These are phyloP conservation scores for Temnothorax unifasciatus DNA, from an alignment of 2,888 invertebrate genomes.

Conservation along the genomic window DNA sequence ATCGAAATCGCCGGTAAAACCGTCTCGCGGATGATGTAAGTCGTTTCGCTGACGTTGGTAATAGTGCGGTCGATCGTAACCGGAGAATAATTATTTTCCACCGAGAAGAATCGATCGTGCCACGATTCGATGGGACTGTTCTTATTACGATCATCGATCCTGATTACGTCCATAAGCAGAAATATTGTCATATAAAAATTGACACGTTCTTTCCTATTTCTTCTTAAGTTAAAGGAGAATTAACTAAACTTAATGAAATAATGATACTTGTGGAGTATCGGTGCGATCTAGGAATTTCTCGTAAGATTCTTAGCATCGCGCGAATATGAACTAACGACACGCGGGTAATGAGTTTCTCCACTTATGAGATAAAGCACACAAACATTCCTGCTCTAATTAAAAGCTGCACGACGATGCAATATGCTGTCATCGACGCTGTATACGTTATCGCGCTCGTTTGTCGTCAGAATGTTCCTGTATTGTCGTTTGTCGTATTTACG, in stretches of 20 bases:
- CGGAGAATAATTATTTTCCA: conserved; percentile 40
- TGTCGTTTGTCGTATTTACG: conserved; percentile 47
- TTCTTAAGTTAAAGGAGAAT: conserved; percentile 3
- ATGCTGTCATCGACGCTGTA: conserved; percentile 15
- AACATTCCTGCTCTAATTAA: conserved; percentile 39
- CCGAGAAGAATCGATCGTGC: not conserved
- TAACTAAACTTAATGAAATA: conserved; percentile 6
- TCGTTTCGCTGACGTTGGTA: conserved; percentile 38
- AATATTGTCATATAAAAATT: not conserved
- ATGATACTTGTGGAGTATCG: not conserved
- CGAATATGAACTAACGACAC: not conserved
- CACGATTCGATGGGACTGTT: not conserved
- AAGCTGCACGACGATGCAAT: not conserved
- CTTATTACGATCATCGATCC: not conserved
- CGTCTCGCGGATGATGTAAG: conserved; percentile 32
- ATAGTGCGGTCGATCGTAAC: conserved; percentile 31
- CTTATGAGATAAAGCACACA: not conserved
- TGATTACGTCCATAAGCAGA: not conserved
- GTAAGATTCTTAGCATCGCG: not conserved
- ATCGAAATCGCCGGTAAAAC: conserved; percentile 16
- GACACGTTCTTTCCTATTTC: not conserved
- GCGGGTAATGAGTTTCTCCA: not conserved
- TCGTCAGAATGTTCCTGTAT: conserved; percentile 23
- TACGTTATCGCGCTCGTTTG: conserved; percentile 24
- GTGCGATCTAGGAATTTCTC: not conserved